These are phyloP conservation scores for Erynnis tages DNA, from an alignment of 2,888 invertebrate species.

Conservation along the genomic window DNA sequence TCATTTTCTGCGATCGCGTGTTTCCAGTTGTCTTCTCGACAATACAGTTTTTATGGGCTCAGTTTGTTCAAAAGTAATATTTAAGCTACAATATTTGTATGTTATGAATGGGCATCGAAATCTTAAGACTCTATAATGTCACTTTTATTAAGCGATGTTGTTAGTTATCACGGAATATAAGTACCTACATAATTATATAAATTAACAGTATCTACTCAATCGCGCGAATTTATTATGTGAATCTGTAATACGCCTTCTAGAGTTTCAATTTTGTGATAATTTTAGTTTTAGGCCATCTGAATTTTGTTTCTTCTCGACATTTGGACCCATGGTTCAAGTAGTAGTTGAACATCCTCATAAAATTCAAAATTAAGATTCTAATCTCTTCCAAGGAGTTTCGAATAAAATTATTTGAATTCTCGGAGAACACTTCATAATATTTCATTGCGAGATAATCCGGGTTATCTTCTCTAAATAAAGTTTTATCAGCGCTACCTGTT, in stretches of 20 bases:
- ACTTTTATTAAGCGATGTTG: background rate
- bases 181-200: background rate
- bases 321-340: too few relatives aligned
- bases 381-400: background rate
- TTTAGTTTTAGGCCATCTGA: too few relatives aligned
- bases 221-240: too few relatives aligned
- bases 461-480: slow-evolving; percentile 66
- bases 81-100: background rate
- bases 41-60: slow-evolving; percentile 12
- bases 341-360: background rate
- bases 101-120: background rate
- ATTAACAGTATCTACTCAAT: background rate
- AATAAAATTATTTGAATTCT: slow-evolving; percentile 3
- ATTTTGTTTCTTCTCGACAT: too few relatives aligned
- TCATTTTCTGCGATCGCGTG: slow-evolving; percentile 47
- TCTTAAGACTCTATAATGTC: background rate
- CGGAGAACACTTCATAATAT: slow-evolving; percentile 33
- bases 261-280: too few relatives aligned
- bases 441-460: slow-evolving; percentile 46
- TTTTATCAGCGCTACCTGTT: slow-evolving; percentile 63
- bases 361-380: background rate
- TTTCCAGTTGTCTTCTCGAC: slow-evolving; percentile 9
- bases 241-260: too few relatives aligned
- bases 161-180: background rate
- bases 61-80: slow-evolving; percentile 8